Conservation (phyloP, 1,140 invertebrate genomes). For the Drosophila pectinifera region DNA sequence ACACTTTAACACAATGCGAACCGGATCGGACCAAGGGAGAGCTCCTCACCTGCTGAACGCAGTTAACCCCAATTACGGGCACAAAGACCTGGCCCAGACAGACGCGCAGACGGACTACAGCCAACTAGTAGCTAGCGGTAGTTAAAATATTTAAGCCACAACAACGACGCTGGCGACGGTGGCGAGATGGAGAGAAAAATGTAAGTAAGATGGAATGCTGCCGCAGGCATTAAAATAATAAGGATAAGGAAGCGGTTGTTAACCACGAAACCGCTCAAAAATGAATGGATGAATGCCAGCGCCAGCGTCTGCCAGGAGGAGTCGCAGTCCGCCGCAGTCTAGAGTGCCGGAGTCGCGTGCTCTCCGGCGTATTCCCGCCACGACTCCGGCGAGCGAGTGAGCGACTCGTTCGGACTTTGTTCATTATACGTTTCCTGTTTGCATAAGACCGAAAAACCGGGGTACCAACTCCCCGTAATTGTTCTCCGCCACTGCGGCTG, state of each 20-base stretch:
- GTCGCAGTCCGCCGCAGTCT: conserved; percentile 12
- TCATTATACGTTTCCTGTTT: conserved; percentile 83
- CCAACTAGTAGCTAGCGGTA: conserved; percentile 55
- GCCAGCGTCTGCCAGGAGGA: conserved; percentile 5
- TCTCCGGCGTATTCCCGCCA: conserved; percentile 19
- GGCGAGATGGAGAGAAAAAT: conserved; percentile 47
- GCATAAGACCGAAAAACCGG: conserved; percentile 60
- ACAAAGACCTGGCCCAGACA: conserved; percentile 59
- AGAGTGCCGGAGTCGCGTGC: conserved; percentile 30
- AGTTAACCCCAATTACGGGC: conserved; percentile 80
- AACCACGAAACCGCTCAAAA: conserved; percentile 82
- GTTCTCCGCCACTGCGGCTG: conserved; percentile 57
- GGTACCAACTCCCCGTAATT: conserved; percentile 60
- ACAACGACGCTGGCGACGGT: conserved; percentile 17
- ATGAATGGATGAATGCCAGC: conserved; percentile 73
- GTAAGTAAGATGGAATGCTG: conserved; percentile 81
- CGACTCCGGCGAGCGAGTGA: conserved; percentile 43
- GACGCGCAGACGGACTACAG: conserved; percentile 26
- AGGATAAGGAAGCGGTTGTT: conserved; percentile 83
- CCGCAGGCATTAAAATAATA: conserved; percentile 83
- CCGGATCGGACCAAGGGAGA: conserved; percentile 32
- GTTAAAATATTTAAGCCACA: conserved; percentile 79
- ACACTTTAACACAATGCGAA: conserved; percentile 70
- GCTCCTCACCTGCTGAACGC: conserved; percentile 60
- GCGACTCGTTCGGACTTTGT: conserved; percentile 64